A percentile compares a stretch with the other conserved stretches of the same genome.
Evolutionary conservation across 2,888 invertebrate species (phyloP).

Genomic region (Pterostichus niger): DNA sequence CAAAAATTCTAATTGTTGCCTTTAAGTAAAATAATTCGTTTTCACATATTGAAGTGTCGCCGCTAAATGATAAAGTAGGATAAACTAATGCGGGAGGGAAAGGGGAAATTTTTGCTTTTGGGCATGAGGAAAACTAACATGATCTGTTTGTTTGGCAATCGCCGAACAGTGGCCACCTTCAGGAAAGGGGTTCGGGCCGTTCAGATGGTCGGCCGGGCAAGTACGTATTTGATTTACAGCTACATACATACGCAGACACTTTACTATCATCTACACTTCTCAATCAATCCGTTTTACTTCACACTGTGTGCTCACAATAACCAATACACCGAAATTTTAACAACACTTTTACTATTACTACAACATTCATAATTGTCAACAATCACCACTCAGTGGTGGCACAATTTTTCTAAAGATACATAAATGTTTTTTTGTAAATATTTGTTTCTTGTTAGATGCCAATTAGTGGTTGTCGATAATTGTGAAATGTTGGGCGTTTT

Average conservation of each 20-base stretch:
- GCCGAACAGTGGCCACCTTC: constrained; percentile 96
- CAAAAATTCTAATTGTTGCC: not conserved
- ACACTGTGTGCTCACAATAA: constrained; percentile 46
- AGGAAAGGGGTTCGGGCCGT: constrained; percentile 99
- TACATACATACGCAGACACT: constrained; percentile 73
- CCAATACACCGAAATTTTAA: constrained; percentile 33
- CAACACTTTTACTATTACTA: constrained; percentile 14
- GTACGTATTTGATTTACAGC: constrained; percentile 87
- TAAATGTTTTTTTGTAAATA: not conserved
- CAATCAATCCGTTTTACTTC: constrained; percentile 26
- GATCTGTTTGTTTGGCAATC: constrained; percentile 67
- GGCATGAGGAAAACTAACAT: constrained; percentile 66
- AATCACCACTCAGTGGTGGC: constrained; percentile 50
- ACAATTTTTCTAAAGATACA: not conserved
- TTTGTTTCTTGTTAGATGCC: not conserved
- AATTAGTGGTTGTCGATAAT: constrained; percentile 17
- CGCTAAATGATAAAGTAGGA: constrained; percentile 36
- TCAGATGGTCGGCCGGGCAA: constrained; percentile 99
- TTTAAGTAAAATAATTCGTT: no score
- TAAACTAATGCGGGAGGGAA: constrained; percentile 34
- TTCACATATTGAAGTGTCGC: constrained; percentile 16
- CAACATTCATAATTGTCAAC: constrained; percentile 47
- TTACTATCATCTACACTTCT: constrained; percentile 70
- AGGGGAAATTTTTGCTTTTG: constrained; percentile 53
- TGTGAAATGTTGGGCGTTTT: constrained; percentile 20